Evolutionary conservation across 2,797 vertebrate genomes (phyloP).

Genomic region (Streptopelia turtur): DNA sequence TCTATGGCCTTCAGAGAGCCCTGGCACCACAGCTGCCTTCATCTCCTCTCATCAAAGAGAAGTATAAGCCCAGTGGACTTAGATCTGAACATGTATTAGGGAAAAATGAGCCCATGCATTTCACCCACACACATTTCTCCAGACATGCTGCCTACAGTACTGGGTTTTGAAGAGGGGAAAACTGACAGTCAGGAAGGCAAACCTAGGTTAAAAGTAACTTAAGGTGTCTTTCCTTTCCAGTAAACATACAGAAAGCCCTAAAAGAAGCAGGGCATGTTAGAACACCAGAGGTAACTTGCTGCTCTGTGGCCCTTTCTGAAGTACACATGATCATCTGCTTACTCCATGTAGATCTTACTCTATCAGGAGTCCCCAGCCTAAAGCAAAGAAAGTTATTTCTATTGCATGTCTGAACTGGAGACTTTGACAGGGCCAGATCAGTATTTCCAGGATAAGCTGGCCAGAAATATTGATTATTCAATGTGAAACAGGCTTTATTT

Average conservation of each 20-base stretch:
- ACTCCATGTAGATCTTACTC: not conserved
- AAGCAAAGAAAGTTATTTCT: not conserved
- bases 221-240: not conserved
- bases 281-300: not conserved
- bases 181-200: not conserved
- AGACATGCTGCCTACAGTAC: not conserved
- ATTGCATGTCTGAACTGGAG: not conserved
- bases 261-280: not conserved
- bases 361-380: not conserved
- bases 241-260: not conserved
- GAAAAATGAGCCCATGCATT: not conserved
- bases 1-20: not conserved
- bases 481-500: not conserved
- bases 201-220: not conserved
- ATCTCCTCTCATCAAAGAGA: not conserved
- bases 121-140: not conserved
- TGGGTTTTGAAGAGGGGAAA: not conserved
- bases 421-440: not conserved
- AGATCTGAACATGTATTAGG: not conserved
- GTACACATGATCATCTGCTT: rapidly evolving
- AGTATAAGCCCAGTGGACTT: not conserved
- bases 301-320: not conserved
- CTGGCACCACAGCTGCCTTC: rapidly evolving
- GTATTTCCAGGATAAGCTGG: not conserved
- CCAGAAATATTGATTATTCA: not conserved